These are phyloP conservation scores for Drosophila acutilabella DNA, from an alignment of 2,888 invertebrate genomes.

Conservation along the genomic window DNA sequence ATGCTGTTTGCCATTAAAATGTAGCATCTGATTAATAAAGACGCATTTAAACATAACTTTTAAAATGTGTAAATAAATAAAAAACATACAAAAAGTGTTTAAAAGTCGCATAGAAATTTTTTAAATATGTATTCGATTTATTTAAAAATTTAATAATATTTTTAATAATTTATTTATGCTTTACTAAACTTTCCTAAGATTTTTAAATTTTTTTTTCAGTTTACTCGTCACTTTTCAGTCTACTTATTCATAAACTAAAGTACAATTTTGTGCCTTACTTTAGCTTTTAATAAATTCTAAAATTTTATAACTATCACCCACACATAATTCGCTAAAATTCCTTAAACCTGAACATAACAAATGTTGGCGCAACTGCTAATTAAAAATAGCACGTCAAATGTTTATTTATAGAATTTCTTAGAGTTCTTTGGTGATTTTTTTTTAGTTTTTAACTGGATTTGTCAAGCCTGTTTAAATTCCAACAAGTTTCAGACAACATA, in stretches of 20 bases:
- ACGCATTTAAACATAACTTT: background rate
- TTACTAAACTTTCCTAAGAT: too few relatives aligned
- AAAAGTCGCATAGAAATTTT: too few relatives aligned
- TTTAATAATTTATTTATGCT: too few relatives aligned
- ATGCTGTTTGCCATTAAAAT: background rate
- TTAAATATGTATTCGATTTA: too few relatives aligned
- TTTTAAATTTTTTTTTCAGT: too few relatives aligned
- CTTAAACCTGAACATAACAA: slow-evolving; percentile 17
- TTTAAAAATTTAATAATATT: too few relatives aligned
- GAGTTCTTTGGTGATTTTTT: slow-evolving; percentile 9
- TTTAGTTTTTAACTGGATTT: slow-evolving; percentile 36
- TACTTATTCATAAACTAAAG: too few relatives aligned
- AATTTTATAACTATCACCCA: slow-evolving; percentile 23
- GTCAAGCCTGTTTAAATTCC: slow-evolving; percentile 4
- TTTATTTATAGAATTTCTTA: slow-evolving; percentile 15
- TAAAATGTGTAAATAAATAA: background rate
- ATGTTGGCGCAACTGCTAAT: slow-evolving; percentile 34
- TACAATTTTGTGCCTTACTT: too few relatives aligned
- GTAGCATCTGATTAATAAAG: background rate
- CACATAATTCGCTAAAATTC: slow-evolving; percentile 20
- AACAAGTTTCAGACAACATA: slow-evolving; percentile 35
- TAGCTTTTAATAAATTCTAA: too few relatives aligned
- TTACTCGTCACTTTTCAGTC: too few relatives aligned
- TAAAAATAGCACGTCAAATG: background rate
- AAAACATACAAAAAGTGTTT: background rate